Conservation (phyloP, 2,113 vertebrate species). For the Scomber japonicus region DNA sequence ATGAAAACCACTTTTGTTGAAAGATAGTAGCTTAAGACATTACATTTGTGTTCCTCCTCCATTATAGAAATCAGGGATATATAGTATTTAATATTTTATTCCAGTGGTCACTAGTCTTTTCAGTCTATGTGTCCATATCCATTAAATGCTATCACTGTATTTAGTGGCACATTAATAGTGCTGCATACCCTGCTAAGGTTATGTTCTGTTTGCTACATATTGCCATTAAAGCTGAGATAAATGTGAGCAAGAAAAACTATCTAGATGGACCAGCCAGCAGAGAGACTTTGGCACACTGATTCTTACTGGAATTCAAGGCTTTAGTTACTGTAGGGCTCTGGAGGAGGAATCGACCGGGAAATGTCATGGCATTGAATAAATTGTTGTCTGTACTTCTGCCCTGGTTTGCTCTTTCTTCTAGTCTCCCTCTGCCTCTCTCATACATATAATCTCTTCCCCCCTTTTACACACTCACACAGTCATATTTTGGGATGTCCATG, state of each 20-base stretch:
- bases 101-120: background rate
- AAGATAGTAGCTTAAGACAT: background rate
- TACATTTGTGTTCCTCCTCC: background rate
- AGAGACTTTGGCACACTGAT: constrained; percentile 2
- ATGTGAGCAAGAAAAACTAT: background rate
- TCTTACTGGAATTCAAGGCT: constrained; percentile 21
- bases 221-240: background rate
- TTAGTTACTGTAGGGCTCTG: constrained; percentile 17
- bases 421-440: background rate
- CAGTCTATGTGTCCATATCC: too few relatives aligned
- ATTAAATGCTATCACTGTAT: background rate
- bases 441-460: background rate
- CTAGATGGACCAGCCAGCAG: constrained; percentile 3
- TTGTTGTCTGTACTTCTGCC: constrained; percentile 20
- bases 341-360: constrained; percentile 33
- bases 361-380: constrained; percentile 42
- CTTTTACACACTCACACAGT: background rate
- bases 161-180: background rate
- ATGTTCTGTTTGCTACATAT: background rate
- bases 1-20: background rate
- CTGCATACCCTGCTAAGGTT: background rate
- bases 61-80: background rate
- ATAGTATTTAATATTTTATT: background rate
- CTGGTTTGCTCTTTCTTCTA: constrained; percentile 15
- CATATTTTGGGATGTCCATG: background rate